A percentile compares a stretch with the other conserved stretches of the same genome.
phyloP scores from a whole-genome alignment of 2,888 invertebrate species.

The Shargacucullia verbasci region DNA sequence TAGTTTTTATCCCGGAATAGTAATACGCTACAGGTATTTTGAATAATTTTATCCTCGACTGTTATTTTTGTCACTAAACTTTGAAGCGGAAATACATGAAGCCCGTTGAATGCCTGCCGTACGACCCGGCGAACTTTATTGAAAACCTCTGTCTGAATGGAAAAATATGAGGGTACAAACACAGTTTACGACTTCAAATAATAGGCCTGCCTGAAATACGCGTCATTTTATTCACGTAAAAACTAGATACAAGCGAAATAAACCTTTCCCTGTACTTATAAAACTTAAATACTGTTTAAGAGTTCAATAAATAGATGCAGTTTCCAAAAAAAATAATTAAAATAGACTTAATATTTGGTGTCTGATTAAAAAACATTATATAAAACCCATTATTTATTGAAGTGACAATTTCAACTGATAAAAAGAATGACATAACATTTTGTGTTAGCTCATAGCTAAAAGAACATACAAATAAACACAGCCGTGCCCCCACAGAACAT shows the following conservation, averaged over 20 bases:
- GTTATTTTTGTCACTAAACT: constrained; percentile 31
- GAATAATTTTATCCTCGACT: constrained; percentile 21
- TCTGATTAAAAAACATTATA: no score
- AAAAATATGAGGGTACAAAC: constrained; percentile 48
- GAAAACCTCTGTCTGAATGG: constrained; percentile 65
- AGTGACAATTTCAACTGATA: no score
- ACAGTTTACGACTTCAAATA: constrained; percentile 58
- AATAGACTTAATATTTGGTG: no score
- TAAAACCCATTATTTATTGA: no score
- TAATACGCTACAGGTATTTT: constrained; percentile 9
- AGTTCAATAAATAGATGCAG: not conserved
- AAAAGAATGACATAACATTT: not conserved
- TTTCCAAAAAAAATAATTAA: no score
- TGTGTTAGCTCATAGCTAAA: constrained; percentile 19
- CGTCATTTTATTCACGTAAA: constrained; percentile 32
- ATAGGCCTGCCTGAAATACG: constrained; percentile 35
- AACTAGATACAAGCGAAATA: constrained; percentile 21
- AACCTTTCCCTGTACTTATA: constrained; percentile 14
- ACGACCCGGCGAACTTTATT: constrained; percentile 59
- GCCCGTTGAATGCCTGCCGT: constrained; percentile 21
- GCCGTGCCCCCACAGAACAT: constrained; percentile 49
- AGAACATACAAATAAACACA: constrained; percentile 34
- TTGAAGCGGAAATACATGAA: constrained; percentile 49
- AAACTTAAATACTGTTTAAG: constrained; percentile 3
- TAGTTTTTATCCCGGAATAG: constrained; percentile 7